Evolutionary conservation across 1,140 invertebrate species (phyloP), one percentile per base, ranked within the genome.

Genomic region (Brachystomella parvula): DNA sequence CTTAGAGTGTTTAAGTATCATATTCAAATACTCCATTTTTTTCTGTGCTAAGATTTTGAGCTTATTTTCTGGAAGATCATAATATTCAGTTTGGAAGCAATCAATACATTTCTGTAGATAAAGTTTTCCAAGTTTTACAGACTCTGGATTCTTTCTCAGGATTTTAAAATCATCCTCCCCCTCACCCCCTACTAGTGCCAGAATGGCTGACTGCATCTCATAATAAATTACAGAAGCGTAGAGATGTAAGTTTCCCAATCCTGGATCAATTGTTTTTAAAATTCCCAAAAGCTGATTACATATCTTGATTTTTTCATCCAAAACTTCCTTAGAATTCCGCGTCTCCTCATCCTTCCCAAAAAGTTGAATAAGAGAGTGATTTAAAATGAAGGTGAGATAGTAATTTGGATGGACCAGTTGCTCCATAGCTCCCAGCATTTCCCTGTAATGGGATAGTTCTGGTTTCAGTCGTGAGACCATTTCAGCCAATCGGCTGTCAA

Each of bases 61-160:
- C 53, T 69, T 73, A 2, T 53, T 66, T 47, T 73, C 71, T 21
- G 68, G 71, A 17, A 63, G 24, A 19, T 67, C 56, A 17, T 70
- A 59, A 24, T 68, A 64, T 57, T 73, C 71, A 47, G 66, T 68
- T 57, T 70, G 47, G 32, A 70, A 73, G 33, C 68, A 73, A 31
- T 70, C 66, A 58, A 73, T 64, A 29, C 68, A 70, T 59, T 69
- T 70, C 39, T 73, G 71, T 1, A 73, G 29, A 29, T 73, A 73
- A 28, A 73, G 49, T 33, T 67, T 63, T n/a, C 59, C 66, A 26
- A 73, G 63, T 64, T 73, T 73, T 0, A 73, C 71, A 6, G 71
- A 66, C 29, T 73, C 68, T 31, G 66, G 61, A n/a, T 70, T 63
- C 39, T 62, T 64, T 9, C 71, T 47, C 9, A 73, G 47, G 33